Percentiles rank a stretch among this genome's conserved stretches.
Conservation (phyloP, 2,888 invertebrate genomes). For the Epirrita christyi region DNA sequence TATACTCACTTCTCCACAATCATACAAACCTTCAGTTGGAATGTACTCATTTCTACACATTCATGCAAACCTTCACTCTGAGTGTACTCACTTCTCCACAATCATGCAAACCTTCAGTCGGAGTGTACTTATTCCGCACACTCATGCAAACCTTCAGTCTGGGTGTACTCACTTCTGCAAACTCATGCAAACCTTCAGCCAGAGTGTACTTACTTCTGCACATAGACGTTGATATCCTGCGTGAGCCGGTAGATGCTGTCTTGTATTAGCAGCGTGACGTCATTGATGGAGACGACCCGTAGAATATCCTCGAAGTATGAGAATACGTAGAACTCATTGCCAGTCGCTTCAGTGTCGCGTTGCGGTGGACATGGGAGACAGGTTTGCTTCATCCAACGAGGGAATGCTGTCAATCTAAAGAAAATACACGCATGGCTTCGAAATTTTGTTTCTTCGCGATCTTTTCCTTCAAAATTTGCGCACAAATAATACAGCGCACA, state of each 20-base stretch:
- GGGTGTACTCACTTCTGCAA: no score
- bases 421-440: no score
- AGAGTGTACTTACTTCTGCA: constrained; percentile 77
- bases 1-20: no score
- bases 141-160: no score
- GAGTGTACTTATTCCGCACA: constrained; percentile 75
- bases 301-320: constrained; percentile 93
- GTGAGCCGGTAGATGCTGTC: constrained; percentile 87
- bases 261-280: constrained; percentile 87
- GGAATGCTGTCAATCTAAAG: constrained; percentile 88
- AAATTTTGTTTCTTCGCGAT: no score
- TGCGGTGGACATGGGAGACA: constrained; percentile 90
- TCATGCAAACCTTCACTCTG: no score
- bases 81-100: no score
- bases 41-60: constrained; percentile 82
- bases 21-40: no score
- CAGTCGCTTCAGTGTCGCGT: constrained; percentile 81
- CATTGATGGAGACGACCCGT: constrained; percentile 88
- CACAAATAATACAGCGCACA: no score
- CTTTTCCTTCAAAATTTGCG: no score
- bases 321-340: constrained; percentile 85
- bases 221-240: constrained; percentile 86
- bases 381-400: constrained; percentile 94
- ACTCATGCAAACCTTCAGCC: no score
- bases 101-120: no score